Conservation (phyloP, 2,888 invertebrate species). For the Aleiodes alternator region DNA sequence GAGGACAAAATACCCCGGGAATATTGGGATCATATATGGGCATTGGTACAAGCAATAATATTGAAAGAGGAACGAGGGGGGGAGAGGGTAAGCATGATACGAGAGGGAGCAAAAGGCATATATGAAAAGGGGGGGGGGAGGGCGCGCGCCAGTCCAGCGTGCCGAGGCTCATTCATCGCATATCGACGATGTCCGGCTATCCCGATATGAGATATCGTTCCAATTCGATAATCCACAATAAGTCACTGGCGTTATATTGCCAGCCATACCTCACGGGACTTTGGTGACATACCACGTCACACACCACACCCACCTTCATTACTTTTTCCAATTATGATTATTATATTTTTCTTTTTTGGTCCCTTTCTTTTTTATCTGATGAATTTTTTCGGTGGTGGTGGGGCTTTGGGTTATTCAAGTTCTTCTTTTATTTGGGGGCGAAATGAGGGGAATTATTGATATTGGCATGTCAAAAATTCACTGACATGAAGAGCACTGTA, state of each 20-base stretch:
- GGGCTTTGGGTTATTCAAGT: background rate
- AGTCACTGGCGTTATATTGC: constrained; percentile 70
- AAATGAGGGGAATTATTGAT: constrained; percentile 14
- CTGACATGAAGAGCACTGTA: constrained; percentile 21
- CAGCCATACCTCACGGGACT: constrained; percentile 51
- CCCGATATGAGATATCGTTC: constrained; percentile 74
- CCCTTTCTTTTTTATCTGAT: constrained; percentile 16
- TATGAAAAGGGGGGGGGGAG: constrained; percentile 40
- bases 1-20: constrained; percentile 45
- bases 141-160: constrained; percentile 63
- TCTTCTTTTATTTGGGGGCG: background rate
- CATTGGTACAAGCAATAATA: constrained; percentile 67
- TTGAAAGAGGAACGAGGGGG: constrained; percentile 27
- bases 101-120: constrained; percentile 11
- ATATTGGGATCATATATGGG: constrained; percentile 65
- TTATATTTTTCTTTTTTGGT: background rate
- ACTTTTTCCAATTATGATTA: constrained; percentile 40
- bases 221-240: constrained; percentile 69
- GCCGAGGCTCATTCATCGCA: constrained; percentile 73
- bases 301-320: constrained; percentile 52
- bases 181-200: constrained; percentile 71
- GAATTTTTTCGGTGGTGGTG: too few relatives aligned
- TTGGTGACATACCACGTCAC: constrained; percentile 52
- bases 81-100: background rate
- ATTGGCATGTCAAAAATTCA: constrained; percentile 21